These are phyloP conservation scores for Diorhabda sublineata DNA, from an alignment of 1,140 invertebrate genomes.

Conservation along the genomic window DNA sequence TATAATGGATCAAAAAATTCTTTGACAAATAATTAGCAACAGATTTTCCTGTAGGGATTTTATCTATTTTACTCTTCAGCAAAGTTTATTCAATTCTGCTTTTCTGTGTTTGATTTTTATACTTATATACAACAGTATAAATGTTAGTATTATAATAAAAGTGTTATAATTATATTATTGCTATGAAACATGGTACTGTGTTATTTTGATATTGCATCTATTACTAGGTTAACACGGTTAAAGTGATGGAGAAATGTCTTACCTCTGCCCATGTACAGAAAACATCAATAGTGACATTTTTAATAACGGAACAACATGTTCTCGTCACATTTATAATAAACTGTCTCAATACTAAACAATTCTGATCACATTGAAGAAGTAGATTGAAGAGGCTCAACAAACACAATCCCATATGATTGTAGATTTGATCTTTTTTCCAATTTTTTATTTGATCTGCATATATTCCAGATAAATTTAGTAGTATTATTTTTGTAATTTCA, in stretches of 20 bases:
- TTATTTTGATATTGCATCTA: background rate
- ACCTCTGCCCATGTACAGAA: slow-evolving; percentile 43
- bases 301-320: slow-evolving; percentile 29
- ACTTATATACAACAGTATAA: background rate
- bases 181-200: background rate
- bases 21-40: too few relatives aligned
- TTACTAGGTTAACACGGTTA: background rate
- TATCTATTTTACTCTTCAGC: background rate
- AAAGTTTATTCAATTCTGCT: background rate
- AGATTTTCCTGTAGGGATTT: too few relatives aligned
- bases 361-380: slow-evolving; percentile 30
- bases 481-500: slow-evolving; percentile 28
- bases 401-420: slow-evolving; percentile 37
- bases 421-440: slow-evolving; percentile 26
- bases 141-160: background rate
- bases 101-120: background rate
- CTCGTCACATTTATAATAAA: slow-evolving; percentile 32
- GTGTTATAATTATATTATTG: background rate
- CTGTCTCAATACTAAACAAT: slow-evolving; percentile 23
- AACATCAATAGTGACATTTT: slow-evolving; percentile 37
- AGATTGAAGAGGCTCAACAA: slow-evolving; percentile 36
- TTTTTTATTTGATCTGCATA: slow-evolving; percentile 27
- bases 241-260: slow-evolving; percentile 11
- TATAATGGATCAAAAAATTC: too few relatives aligned
- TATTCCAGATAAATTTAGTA: slow-evolving; percentile 31